Base-by-base conservation (phyloP, 2,888 invertebrate genomes). In the Drosophila atripex region DNA sequence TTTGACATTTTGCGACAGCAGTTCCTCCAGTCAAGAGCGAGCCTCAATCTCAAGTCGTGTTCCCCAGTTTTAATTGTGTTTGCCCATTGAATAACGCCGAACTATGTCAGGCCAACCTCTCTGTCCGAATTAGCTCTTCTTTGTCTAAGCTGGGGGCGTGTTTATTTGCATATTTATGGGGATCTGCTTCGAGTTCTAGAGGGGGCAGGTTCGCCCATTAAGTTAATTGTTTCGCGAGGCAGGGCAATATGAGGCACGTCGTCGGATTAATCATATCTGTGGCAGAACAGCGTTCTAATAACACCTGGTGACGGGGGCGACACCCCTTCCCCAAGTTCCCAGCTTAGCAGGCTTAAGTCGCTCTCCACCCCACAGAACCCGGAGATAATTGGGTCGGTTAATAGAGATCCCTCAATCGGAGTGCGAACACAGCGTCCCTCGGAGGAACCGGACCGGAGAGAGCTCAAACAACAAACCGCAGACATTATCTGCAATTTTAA, bases 11-110 rank as follows among this genome's bases (percentile, higher is more conserved):
- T 64, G 49, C 53, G 21, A 32, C 50, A 32, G 32, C 18, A 43
- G 32, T 32, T 55, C 60, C 71, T 65, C 35, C 53, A 69, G 69
- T 80, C 80, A 76, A 75, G 77, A 71, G 65, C 76, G 78, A 80
- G 75, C 14, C 35, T n/a, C 11, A 12, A 32, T 11, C 35, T 7
- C 8, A 28, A 7, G 35, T 86, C 78, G 80, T 83, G 86, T 84
- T 72, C 69, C 53, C 60, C 68, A 74, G 78, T 80, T 82, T 73
- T 63, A 78, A 78, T 77, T 86, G 70, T 75, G 61, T 71, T 82
- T 82, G 71, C 83, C 71, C 69, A 65, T 82, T 77, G 61, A 64
- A 59, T 75, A 86, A 83, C 73, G 83, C 75, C 73, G 65, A 80
- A 83, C 73, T 79, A 47, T 80, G 80, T 75, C 86, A 55, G 49